These are phyloP conservation scores for Sminthopsis crassicaudata DNA, from an alignment of 2,113 vertebrate genomes.

Conservation along the genomic window DNA sequence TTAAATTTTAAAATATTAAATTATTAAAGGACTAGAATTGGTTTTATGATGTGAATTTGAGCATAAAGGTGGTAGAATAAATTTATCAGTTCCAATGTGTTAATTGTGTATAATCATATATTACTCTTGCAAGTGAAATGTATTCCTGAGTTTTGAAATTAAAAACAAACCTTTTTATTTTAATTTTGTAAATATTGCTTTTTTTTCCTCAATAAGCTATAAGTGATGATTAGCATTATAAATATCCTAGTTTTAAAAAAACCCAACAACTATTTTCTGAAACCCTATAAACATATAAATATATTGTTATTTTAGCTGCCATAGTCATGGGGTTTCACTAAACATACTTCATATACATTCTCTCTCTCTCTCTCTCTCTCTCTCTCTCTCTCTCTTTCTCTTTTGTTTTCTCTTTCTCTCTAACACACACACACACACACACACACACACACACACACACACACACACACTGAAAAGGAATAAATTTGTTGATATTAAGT, in stretches of 20 bases:
- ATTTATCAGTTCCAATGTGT: constrained; percentile 34
- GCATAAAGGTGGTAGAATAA: constrained; percentile 47
- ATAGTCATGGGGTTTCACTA: not conserved
- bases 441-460: not conserved
- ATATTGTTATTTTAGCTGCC: constrained; percentile 19
- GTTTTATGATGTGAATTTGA: constrained; percentile 63
- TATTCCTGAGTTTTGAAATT: constrained; percentile 50
- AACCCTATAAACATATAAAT: constrained; percentile 28
- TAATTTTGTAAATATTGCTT: not conserved
- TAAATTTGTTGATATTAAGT: not conserved
- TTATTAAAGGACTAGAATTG: constrained; percentile 49
- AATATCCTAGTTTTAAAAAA: not conserved
- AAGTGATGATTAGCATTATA: constrained; percentile 41
- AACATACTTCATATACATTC: not conserved
- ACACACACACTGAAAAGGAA: not conserved
- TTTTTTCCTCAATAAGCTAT: constrained; percentile 30
- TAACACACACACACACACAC: too few relatives aligned
- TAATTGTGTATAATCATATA: constrained; percentile 28
- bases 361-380: too few relatives aligned
- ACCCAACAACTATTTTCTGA: not conserved
- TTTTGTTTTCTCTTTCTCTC: too few relatives aligned
- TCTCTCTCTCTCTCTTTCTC: too few relatives aligned
- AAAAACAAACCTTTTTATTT: constrained; percentile 50
- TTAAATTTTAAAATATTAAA: constrained; percentile 2
- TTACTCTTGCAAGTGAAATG: constrained; percentile 42